Conservation (phyloP, 1,140 invertebrate genomes). For the Drosophila orena region DNA sequence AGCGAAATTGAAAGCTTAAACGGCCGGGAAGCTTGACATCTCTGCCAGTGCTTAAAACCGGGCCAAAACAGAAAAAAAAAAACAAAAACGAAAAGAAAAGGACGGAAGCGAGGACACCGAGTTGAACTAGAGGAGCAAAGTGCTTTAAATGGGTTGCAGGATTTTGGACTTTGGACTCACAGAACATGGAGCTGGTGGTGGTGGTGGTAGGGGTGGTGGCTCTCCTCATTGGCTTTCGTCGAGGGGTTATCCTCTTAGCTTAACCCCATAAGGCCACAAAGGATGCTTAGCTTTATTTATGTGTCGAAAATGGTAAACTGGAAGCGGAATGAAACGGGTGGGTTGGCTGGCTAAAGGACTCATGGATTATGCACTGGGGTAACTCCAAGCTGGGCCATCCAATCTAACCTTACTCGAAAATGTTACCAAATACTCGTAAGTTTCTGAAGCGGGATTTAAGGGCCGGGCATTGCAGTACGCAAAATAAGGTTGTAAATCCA, state of each 20-base stretch:
- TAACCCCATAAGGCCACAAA: conserved; percentile 71
- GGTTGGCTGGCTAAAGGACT: conserved; percentile 6
- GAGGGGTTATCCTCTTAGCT: conserved; percentile 55
- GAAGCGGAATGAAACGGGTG: neutral
- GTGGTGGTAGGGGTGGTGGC: conserved; percentile 1
- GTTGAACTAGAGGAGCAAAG: conserved; percentile 40
- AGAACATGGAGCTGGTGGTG: conserved; percentile 10
- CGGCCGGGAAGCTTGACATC: conserved; percentile 44
- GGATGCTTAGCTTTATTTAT: conserved; percentile 76
- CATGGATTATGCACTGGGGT: conserved; percentile 28
- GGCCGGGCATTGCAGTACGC: neutral
- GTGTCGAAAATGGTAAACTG: conserved; percentile 42
- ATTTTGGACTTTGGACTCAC: conserved; percentile 33
- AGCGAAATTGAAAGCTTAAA: conserved; percentile 71
- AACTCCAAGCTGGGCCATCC: conserved; percentile 1
- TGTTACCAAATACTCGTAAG: neutral
- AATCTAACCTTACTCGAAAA: too few species aligned
- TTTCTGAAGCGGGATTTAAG: neutral
- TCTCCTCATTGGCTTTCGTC: conserved; percentile 59
- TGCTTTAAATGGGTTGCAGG: conserved; percentile 59
- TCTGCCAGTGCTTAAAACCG: conserved; percentile 48
- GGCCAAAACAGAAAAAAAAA: conserved; percentile 22
- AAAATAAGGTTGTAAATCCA: neutral
- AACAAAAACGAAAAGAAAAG: conserved; percentile 4
- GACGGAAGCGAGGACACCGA: conserved; percentile 12